These are phyloP conservation scores for Penaeus chinensis DNA, from an alignment of 1,140 invertebrate genomes.

Conservation along the genomic window DNA sequence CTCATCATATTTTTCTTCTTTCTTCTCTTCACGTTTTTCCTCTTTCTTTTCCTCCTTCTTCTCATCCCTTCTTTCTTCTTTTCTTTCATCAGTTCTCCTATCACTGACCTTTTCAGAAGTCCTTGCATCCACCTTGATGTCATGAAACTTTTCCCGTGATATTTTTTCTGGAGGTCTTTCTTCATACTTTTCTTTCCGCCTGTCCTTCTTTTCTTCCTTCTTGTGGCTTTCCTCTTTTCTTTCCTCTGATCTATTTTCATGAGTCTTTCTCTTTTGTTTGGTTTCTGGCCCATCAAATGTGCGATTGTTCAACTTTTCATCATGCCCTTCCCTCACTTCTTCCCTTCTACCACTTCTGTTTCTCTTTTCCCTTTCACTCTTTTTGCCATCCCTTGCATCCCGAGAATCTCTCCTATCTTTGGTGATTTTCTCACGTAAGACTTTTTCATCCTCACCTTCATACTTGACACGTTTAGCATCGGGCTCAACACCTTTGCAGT, in stretches of 20 bases:
- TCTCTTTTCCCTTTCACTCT: conserved; percentile 67
- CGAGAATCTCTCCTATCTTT: conserved; percentile 66
- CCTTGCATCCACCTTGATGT: conserved; percentile 23
- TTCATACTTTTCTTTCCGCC: conserved; percentile 42
- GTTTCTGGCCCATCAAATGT: conserved; percentile 28
- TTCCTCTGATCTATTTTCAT: conserved; percentile 40
- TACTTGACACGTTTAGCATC: conserved; percentile 60
- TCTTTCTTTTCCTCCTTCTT: conserved; percentile 40
- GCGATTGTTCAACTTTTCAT: conserved; percentile 55
- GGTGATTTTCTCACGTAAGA: conserved; percentile 52
- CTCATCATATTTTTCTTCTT: conserved; percentile 28
- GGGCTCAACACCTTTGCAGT: conserved; percentile 40
- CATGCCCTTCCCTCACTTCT: conserved; percentile 66
- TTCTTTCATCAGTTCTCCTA: conserved; percentile 58
- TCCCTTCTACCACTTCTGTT: conserved; percentile 66
- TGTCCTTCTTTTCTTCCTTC: conserved; percentile 53
- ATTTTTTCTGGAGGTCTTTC: conserved; percentile 29
- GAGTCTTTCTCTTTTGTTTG: conserved; percentile 48
- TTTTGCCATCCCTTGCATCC: conserved; percentile 58
- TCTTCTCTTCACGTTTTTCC: conserved; percentile 19
- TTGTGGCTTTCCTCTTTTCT: conserved; percentile 48
- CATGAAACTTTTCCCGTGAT: neutral
- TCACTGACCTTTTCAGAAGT: conserved; percentile 65
- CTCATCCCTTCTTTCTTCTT: conserved; percentile 33
- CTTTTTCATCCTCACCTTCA: conserved; percentile 63